phyloP scores from a whole-genome alignment of 2,888 invertebrate genomes.

The Acleris sparsana region DNA sequence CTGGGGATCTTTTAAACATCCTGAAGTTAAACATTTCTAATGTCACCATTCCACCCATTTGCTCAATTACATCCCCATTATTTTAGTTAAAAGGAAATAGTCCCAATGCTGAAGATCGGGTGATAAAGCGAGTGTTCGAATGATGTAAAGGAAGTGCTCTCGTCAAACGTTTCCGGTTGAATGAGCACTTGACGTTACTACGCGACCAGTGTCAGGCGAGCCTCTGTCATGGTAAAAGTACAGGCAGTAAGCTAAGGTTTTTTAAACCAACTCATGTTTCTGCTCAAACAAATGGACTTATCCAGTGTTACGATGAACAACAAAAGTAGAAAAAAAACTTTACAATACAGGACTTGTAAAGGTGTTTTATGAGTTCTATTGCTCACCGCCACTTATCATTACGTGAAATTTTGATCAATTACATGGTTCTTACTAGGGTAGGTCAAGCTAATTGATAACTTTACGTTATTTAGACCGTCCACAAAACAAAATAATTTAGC shows the following conservation, averaged over 20 bases:
- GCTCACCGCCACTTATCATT: not conserved
- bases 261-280: not conserved
- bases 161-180: conserved; percentile 59
- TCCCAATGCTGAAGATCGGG: conserved; percentile 36
- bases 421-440: no score
- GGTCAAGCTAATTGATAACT: no score
- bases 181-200: conserved; percentile 58
- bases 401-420: not conserved
- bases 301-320: no score
- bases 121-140: conserved; percentile 51
- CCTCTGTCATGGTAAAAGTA: conserved; percentile 24
- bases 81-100: conserved; percentile 18
- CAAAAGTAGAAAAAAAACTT: no score
- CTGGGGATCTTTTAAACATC: no score
- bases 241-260: conserved; percentile 6
- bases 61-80: conserved; percentile 14
- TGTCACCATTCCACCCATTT: not conserved
- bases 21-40: no score
- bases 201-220: conserved; percentile 49
- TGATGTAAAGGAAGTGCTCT: conserved; percentile 63
- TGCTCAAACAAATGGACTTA: no score
- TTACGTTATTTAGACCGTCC: no score
- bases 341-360: no score
- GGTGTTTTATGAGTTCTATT: no score
- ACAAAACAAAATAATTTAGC: no score